A percentile compares a stretch with the other conserved stretches of the same genome.
phyloP scores from a whole-genome alignment of 2,113 vertebrate genomes.

The Tragulus kanchil region DNA sequence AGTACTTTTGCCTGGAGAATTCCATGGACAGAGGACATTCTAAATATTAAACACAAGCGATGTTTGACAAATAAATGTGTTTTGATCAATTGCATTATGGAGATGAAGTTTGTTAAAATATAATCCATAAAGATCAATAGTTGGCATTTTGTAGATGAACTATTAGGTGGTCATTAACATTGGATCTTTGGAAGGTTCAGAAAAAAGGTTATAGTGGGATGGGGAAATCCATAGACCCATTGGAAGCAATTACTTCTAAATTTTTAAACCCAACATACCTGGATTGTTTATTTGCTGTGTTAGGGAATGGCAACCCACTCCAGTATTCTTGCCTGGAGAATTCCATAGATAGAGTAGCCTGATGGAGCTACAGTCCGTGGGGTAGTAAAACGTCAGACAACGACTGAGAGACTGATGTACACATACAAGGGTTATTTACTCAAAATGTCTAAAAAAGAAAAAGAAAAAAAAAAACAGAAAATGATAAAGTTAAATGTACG shows the following conservation, averaged over 20 bases:
- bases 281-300: not conserved
- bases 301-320: no score
- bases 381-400: no score
- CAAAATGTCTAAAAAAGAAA: not conserved
- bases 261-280: not conserved
- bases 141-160: not conserved
- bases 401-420: no score
- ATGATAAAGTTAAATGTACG: constrained; percentile 5
- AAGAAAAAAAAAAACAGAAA: constrained; percentile 3
- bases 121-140: not conserved
- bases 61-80: not conserved
- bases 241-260: not conserved
- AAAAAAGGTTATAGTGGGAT: not conserved
- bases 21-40: not conserved
- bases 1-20: not conserved
- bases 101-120: not conserved
- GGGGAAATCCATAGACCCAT: not conserved
- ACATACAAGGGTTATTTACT: no score
- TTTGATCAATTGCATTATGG: not conserved
- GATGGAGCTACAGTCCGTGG: no score
- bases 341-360: no score
- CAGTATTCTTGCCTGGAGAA: no score
- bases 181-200: not conserved
- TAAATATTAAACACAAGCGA: not conserved
- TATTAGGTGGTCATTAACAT: not conserved